These are phyloP conservation scores for Drosophila fungiperda DNA, from an alignment of 2,888 invertebrate species.

Conservation along the genomic window DNA sequence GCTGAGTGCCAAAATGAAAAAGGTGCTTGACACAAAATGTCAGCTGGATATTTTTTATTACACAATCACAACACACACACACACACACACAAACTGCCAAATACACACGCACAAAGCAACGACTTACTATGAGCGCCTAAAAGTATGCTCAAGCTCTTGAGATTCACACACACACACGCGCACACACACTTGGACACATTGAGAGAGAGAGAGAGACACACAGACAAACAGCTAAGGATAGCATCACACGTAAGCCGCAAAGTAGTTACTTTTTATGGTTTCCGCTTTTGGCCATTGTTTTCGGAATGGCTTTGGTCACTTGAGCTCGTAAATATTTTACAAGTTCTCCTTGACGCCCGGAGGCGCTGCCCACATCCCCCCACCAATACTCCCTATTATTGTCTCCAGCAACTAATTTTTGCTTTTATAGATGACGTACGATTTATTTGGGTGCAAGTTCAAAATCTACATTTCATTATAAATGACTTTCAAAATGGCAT, in stretches of 20 bases:
- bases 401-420: conserved; percentile 66
- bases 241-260: conserved; percentile 75
- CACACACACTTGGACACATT: background rate
- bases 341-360: conserved; percentile 56
- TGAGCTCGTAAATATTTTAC: conserved; percentile 79
- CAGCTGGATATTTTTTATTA: conserved; percentile 81
- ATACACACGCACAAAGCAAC: conserved; percentile 23
- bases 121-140: conserved; percentile 50
- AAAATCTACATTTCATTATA: conserved; percentile 78
- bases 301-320: conserved; percentile 63
- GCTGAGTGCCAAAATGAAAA: conserved; percentile 79
- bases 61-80: conserved; percentile 70
- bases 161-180: conserved; percentile 19
- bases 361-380: background rate
- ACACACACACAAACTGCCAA: conserved; percentile 10
- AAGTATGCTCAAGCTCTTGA: conserved; percentile 57
- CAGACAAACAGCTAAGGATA: conserved; percentile 26
- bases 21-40: conserved; percentile 82
- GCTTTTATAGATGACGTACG: conserved; percentile 75
- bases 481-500: conserved; percentile 78
- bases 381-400: conserved; percentile 26
- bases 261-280: conserved; percentile 79
- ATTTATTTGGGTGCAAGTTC: conserved; percentile 62
- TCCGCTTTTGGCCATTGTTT: conserved; percentile 66
- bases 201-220: conserved; percentile 4